Evolutionary conservation across 1,140 invertebrate genomes (phyloP).

Genomic region (Phenacoccus solenopsis): DNA sequence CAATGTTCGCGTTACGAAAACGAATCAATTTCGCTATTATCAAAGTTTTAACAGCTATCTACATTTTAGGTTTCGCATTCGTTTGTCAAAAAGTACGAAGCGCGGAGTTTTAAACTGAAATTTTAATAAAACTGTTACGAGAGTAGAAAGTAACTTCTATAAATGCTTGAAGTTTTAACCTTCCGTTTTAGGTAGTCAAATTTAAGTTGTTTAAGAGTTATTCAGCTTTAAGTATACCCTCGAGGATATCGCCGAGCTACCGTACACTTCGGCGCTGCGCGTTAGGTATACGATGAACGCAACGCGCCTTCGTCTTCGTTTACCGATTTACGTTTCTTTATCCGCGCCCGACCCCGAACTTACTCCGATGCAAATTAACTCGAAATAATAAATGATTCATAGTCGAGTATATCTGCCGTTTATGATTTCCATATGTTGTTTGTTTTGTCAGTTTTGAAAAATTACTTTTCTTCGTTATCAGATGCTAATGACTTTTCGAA

Average conservation of each 20-base stretch:
- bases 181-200: constrained; percentile 1
- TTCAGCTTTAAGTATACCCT: constrained; percentile 1
- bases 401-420: not conserved
- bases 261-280: not conserved
- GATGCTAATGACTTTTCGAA: constrained; percentile 1
- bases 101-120: not conserved
- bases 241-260: not conserved
- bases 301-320: no score
- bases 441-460: not conserved
- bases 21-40: not conserved
- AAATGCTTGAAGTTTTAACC: not conserved
- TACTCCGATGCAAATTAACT: constrained; percentile 1
- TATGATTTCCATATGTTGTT: constrained; percentile 2
- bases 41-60: not conserved
- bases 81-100: not conserved
- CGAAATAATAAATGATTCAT: not conserved
- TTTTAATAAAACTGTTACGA: constrained; percentile 3
- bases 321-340: not conserved
- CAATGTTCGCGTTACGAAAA: no score
- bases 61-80: not conserved
- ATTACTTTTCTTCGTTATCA: not conserved
- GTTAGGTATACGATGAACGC: no score
- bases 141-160: not conserved
- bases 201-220: constrained; percentile 3
- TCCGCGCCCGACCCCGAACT: not conserved